phyloP scores from a whole-genome alignment of 2,113 vertebrate species.

The Cromileptes altivelis region DNA sequence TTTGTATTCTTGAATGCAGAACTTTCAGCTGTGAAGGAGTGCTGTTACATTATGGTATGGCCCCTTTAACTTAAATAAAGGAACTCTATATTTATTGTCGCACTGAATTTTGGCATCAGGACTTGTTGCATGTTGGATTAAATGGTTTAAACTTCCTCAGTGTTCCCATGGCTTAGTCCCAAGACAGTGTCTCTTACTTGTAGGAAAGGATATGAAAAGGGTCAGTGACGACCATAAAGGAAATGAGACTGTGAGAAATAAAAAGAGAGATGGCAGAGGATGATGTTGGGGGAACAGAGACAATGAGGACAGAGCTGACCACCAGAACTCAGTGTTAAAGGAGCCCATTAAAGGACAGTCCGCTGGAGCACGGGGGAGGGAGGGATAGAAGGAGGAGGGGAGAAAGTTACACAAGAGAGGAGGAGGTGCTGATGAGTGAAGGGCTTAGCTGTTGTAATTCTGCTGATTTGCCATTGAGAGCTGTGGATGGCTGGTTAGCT shows the following conservation, averaged over 20 bases:
- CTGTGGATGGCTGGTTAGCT: slow-evolving; percentile 10
- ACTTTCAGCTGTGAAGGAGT: no score
- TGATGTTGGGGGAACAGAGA: slow-evolving; percentile 8
- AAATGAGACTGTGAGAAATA: neutral
- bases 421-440: slow-evolving; percentile 29
- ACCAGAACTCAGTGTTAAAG: slow-evolving; percentile 7
- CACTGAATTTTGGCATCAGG: neutral
- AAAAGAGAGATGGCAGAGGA: slow-evolving; percentile 12
- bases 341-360: slow-evolving; percentile 19
- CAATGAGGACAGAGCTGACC: slow-evolving; percentile 18
- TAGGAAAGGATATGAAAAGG: neutral
- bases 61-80: no score
- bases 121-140: neutral
- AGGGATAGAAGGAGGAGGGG: slow-evolving; percentile 9
- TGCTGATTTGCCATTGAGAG: slow-evolving; percentile 21
- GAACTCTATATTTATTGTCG: no score
- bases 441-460: slow-evolving; percentile 29
- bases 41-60: no score
- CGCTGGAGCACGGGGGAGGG: slow-evolving; percentile 17
- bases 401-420: slow-evolving; percentile 16
- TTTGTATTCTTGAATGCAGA: no score
- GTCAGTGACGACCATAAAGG: slow-evolving; percentile 11
- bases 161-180: neutral
- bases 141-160: neutral
- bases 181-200: neutral